A percentile compares a stretch with the other conserved stretches of the same genome.
These are phyloP conservation scores for Engystomops pustulosus DNA, from an alignment of 2,113 vertebrate genomes.

Conservation along the genomic window DNA sequence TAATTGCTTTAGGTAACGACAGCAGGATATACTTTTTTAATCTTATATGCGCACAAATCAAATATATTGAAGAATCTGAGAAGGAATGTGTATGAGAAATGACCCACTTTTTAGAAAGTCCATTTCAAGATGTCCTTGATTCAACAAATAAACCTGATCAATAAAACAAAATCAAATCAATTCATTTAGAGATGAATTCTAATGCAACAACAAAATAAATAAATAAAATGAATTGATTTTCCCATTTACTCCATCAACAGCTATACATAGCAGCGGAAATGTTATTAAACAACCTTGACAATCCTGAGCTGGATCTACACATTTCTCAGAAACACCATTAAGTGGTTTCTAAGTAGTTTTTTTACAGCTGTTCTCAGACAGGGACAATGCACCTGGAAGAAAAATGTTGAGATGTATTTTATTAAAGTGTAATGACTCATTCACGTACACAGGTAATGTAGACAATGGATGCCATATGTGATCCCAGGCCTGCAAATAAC, in stretches of 20 bases:
- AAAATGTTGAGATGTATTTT: background rate
- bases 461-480: slow-evolving; percentile 26
- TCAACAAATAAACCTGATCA: background rate
- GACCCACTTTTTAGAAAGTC: too few relatives aligned
- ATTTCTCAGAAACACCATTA: slow-evolving; percentile 35
- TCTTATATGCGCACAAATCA: too few relatives aligned
- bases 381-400: slow-evolving; percentile 11
- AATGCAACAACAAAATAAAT: background rate
- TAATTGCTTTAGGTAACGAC: too few relatives aligned
- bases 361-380: slow-evolving; percentile 20
- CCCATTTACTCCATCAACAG: background rate
- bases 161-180: background rate
- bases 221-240: slow-evolving; percentile 4
- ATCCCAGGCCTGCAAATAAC: background rate
- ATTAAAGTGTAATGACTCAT: slow-evolving; percentile 12
- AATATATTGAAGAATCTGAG: too few relatives aligned
- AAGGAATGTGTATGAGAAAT: too few relatives aligned
- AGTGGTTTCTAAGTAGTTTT: slow-evolving; percentile 37
- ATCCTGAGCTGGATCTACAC: background rate
- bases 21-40: too few relatives aligned
- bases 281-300: slow-evolving; percentile 15
- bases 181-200: background rate
- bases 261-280: background rate
- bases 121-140: background rate
- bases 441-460: background rate